These are phyloP conservation scores for Anoura caudifer DNA, from an alignment of 2,113 vertebrate species.

Conservation along the genomic window DNA sequence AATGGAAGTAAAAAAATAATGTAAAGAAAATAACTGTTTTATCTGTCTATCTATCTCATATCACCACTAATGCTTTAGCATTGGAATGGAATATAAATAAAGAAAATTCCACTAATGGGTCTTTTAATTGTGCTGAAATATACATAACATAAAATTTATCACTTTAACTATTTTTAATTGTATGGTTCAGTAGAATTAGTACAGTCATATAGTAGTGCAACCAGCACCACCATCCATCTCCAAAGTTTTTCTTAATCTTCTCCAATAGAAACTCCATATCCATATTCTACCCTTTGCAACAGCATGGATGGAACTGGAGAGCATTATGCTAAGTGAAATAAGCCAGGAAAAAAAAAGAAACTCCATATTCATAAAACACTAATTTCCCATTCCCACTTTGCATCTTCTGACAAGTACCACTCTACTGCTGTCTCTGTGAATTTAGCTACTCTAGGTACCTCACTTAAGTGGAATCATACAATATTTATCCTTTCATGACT, in stretches of 20 bases:
- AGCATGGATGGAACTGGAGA: too few relatives aligned
- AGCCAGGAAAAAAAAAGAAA: too few relatives aligned
- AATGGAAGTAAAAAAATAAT: neutral
- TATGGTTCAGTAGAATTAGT: neutral
- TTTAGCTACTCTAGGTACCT: neutral
- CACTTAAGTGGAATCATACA: neutral
- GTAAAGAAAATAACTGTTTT: neutral
- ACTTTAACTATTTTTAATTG: neutral
- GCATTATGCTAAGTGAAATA: too few relatives aligned
- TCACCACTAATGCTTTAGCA: neutral
- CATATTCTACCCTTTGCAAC: too few relatives aligned
- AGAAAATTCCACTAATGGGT: neutral
- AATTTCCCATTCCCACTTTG: neutral
- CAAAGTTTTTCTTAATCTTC: neutral
- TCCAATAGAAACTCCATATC: neutral
- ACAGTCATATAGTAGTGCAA: neutral
- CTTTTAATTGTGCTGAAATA: neutral
- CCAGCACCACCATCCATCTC: neutral
- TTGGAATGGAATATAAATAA: neutral
- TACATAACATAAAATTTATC: neutral
- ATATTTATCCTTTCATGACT: neutral
- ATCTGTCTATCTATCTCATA: neutral
- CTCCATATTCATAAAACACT: neutral
- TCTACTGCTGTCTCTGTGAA: neutral
- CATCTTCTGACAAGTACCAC: neutral